Evolutionary conservation across 2,888 invertebrate genomes (phyloP), one percentile per base, ranked within the genome.

Genomic region (Brachylomia viminalis): DNA sequence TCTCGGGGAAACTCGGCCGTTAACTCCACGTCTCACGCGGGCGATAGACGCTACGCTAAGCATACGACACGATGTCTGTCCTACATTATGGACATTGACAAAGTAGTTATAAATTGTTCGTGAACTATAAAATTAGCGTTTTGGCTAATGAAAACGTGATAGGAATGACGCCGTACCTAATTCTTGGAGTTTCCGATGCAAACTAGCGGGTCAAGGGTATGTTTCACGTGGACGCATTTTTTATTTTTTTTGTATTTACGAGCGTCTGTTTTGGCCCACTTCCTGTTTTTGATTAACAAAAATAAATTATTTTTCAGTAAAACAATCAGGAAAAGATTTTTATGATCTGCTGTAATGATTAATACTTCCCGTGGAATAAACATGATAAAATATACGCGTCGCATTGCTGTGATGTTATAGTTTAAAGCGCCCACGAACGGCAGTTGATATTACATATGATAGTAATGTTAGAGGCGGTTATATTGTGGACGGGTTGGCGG

Each of bases 41-140:
- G 89, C 87, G 87, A 86, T 71, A 80, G 79, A 75, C 81, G 77
- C 75, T 82, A 75, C 81, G 77, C 75, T 82, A 79, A 77, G 73
- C 77, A 61, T 69, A 66, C 79, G 84, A 80, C 83, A 84, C 83
- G 69, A 81, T 79, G 83, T 86, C 82, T 88, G 88, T 83, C 87
- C 90, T 86, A 90, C 84, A 89, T 90, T 76, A 83, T 82, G 76
- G 85, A 88, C 90, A 84, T 89, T 89, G 88, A 90, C 86, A 87
- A 89, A 88, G 83, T 87, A 85, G 75, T 82, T 82, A 85, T 88
- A 88, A 88, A 90, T 90, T 86, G 83, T 83, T 85, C 61, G 75
- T 72, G 66, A 79, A 78, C 85, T 70, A 85, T 89, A 79, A 87
- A 86, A 88, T 84, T 83, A 70, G 47, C 81, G 61, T 61, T 82